Base-by-base conservation (phyloP, 2,113 vertebrate species). In the Procavia capensis region DNA sequence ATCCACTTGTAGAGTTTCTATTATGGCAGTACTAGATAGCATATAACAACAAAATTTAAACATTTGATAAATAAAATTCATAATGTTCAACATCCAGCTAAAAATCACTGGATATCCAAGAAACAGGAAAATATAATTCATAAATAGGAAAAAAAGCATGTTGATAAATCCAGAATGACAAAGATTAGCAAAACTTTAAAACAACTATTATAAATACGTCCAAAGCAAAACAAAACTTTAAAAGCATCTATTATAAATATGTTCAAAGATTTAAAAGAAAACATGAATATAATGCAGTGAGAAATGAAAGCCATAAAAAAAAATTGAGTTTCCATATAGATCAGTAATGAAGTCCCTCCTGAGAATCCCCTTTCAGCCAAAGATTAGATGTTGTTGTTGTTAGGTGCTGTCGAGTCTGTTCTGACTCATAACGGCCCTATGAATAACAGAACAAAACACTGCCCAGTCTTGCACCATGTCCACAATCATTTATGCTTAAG, bases 101-200 rank as follows among this genome's bases (percentile, higher is more conserved):
- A 72, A 72, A 74, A 74, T 66, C 8, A 45, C 29, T 50, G 59
- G 27, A n/a, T 79, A 61, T n/a, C 24, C 43, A 39, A 74, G 93
- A 70, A 41, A 59, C 61, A 89, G 76, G 27, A 87, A 90, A 83
- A 72, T 36, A 5, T 43, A 63, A 89, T 88, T 84, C 61, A 89
- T 10, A 88, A 36, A 9, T 34, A 36, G 57, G 20, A 81, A 47
- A 47, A 61, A 68, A 88, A 83, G n/a, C 1, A 5, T 36, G 6
- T 78, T 61, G 47, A 45, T 45, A 54, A 19, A 74, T 39, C 19
- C 22, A 87, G 57, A 88, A 90, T 93, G 47, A 78, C 31, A 47
- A 31, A 82, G 25, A 90, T 66, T 16, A 92, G 66, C 63, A 50
- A 19, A 47, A 19, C 27, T 6, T 75, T 76, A 74, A 64, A 47